Base-by-base conservation (phyloP, 2,797 vertebrate species). In the Enteromius afrohamiltoni region DNA sequence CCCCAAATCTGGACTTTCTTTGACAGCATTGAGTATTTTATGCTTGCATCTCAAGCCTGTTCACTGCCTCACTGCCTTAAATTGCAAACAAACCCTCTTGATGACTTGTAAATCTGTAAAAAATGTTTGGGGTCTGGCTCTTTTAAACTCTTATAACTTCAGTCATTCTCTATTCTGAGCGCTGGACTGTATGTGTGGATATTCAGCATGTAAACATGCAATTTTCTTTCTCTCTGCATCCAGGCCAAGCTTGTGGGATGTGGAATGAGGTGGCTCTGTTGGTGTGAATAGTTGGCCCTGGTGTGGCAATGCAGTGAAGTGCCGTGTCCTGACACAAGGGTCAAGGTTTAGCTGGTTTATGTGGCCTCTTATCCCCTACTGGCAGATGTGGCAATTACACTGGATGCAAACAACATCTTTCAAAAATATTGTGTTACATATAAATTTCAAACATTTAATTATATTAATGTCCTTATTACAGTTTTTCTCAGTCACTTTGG, bases 181-280 rank as follows among this genome's bases (percentile, higher is more conserved):
- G 5, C 23, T 47, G 40, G 23, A 64, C 3, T 13, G 75, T 19
- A 7, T 45, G 37, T 77, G 21, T 47, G 26, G n/a, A 77, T 47
- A 17, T 62, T 64, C 16, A 64, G 13, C 5, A 45, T 47, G 58
- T 77, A 77, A 77, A 77, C 58, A 77, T 77, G 58, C 58, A 64
- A 64, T 77, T 77, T 77, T 64, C 58, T 77, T 70, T 77, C 37
- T 13, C 23, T 64, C 34, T 11, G 76, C 76, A 77, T 45, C 17
- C 76, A 4, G 23, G 40, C 79, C 51, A 55, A 69, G 26, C 58
- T 31, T 64, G 53, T 76, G 74, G 78, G 53, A 23, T 76, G 34
- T 76, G 73, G 73, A 51, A 64, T 77, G 76, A 62, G 40, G 58
- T 77, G 76, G 16, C 76, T 77, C 23, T 64, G 23, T 47, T 64